Base-by-base conservation (phyloP, 2,797 vertebrate genomes). In the Gastrophryne carolinensis region DNA sequence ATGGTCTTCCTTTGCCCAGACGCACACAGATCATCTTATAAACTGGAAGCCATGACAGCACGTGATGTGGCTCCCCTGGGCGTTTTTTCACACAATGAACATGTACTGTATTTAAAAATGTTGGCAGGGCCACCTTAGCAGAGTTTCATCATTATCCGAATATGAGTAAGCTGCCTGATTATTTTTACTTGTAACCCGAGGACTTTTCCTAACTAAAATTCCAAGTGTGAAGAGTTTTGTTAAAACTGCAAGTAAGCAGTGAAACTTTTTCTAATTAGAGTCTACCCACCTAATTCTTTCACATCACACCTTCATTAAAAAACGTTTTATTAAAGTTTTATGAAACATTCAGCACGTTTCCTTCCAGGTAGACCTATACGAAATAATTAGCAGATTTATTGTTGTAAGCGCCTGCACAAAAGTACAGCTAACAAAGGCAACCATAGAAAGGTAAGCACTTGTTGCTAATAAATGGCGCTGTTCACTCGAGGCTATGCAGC, bases 241-340 rank as follows among this genome's bases (percentile, higher is more conserved):
- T 21, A 9, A 47, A 47, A 47, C 17, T 47, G 44, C 44, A 47
- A 47, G 44, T 21, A 9, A 47, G 44, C 44, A 21, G 44, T 47
- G 44, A 8, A 47, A 47, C 17, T 47, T 68, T 35, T 34, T 19
- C 50, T 37, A 68, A 68, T 68, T 68, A 68, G 34, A n/a, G 34
- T 6, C 50, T 54, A 39, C 32, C 65, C 11, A 68, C 24, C n/a
- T 56, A 29, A 30, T 29, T n/a, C 65, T 67, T 67, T 67, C 65
- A 67, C 65, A 67, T 68, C 50, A 52, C 63, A 68, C 65, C 65
- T 68, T 52, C 30, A 56, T 68, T 68, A 56, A 68, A 68, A 54
- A 15, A 26, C 37, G 27, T 54, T 47, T 68, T 68, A 68, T 54
- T 37, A 68, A 68, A 56, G 49, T 68, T 60, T 68, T 68, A 68